Conservation (phyloP, 1,140 invertebrate species). For the Bombyx mandarina region DNA sequence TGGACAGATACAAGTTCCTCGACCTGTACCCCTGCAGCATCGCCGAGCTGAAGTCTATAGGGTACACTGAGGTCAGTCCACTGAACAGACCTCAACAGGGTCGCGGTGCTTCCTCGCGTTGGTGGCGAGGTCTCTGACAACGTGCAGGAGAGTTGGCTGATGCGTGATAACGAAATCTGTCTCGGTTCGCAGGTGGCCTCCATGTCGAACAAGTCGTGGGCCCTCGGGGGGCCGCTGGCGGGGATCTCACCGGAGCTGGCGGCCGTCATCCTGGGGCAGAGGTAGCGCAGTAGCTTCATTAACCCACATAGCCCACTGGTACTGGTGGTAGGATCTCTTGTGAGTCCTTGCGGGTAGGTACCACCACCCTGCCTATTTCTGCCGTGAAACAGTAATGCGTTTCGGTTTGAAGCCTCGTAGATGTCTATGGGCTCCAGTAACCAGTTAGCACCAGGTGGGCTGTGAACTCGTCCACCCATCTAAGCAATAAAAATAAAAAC, state of each 20-base stretch:
- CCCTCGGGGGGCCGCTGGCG: slow-evolving; percentile 72
- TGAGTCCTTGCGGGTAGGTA: no score
- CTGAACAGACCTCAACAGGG: no score
- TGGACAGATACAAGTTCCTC: slow-evolving; percentile 96
- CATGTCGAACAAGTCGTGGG: slow-evolving; percentile 67
- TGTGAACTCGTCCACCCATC: no score
- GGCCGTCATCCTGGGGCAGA: slow-evolving; percentile 54
- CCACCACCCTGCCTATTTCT: no score
- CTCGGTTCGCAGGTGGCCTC: slow-evolving; percentile 49
- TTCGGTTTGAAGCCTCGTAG: neutral
- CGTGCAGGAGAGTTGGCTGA: neutral
- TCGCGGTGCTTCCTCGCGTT: no score
- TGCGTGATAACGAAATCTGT: slow-evolving; percentile 3
- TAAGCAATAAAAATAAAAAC: no score
- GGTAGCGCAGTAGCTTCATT: slow-evolving; percentile 23
- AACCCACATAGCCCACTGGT: neutral
- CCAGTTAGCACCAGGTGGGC: no score
- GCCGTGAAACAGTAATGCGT: no score
- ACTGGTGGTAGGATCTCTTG: no score
- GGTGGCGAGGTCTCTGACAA: neutral
- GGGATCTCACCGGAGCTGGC: slow-evolving; percentile 80
- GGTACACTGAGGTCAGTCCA: slow-evolving; percentile 79
- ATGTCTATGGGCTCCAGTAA: neutral
- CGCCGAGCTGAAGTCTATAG: slow-evolving; percentile 90
- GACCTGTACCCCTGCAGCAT: slow-evolving; percentile 93